Evolutionary conservation across 2,888 invertebrate genomes (phyloP).

Genomic region (Cerastoderma edule): DNA sequence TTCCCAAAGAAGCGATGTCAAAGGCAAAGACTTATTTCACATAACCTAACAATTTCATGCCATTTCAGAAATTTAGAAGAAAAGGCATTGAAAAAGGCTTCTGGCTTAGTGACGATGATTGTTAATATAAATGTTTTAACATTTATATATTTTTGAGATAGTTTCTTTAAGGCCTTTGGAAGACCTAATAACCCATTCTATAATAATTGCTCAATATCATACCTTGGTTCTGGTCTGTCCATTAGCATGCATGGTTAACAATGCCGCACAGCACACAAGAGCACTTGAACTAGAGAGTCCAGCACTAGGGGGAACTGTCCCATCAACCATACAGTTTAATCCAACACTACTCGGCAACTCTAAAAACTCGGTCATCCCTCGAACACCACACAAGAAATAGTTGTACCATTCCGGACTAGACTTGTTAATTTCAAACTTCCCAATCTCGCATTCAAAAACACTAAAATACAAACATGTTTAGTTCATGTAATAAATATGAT

Average conservation of each 20-base stretch:
- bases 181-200: too few species aligned
- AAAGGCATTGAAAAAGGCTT: too few species aligned
- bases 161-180: too few species aligned
- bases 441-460: constrained; percentile 68
- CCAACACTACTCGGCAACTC: constrained; percentile 84
- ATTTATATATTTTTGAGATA: too few species aligned
- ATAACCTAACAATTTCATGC: too few species aligned
- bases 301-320: constrained; percentile 95
- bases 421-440: constrained; percentile 75
- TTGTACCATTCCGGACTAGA: constrained; percentile 91
- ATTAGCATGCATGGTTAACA: constrained; percentile 90
- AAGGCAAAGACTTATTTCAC: too few species aligned
- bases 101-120: too few species aligned
- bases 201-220: too few species aligned
- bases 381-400: constrained; percentile 96
- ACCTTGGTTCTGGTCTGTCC: constrained; percentile 80
- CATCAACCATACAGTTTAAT: constrained; percentile 90
- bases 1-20: too few species aligned
- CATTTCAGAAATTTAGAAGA: too few species aligned
- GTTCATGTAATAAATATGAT: too few species aligned
- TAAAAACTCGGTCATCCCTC: constrained; percentile 90
- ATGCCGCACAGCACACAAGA: constrained; percentile 95
- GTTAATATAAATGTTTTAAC: too few species aligned
- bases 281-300: constrained; percentile 99
- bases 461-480: constrained; percentile 62